Evolutionary conservation across 2,888 invertebrate genomes (phyloP), one percentile per base, ranked within the genome.

Genomic region (Chrysotoxum bicinctum): DNA sequence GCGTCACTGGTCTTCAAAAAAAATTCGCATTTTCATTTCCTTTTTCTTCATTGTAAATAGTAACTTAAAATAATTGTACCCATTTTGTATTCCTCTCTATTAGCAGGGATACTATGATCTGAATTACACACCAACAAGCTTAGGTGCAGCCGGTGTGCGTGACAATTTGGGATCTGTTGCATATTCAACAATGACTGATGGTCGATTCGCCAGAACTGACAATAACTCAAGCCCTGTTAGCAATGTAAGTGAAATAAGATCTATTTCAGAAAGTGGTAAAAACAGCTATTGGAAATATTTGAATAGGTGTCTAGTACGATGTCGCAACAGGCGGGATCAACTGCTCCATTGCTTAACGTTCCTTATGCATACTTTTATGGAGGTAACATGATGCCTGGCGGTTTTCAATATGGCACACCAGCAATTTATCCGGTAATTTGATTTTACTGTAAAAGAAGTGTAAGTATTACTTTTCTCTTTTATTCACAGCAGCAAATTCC

Each of bases 211-310:
- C 85, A 93, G 95, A 90, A 94, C 95, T 88, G 96, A 96, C 92
- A 96, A 95, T 92, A 96, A 96, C 91, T 95, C 96, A 89, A 96
- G 96, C 87, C 96, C 96, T 58, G 92, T 92, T 89, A 92, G 92
- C 88, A 92, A 92, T 89, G 92, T 92, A 87, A 89, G 91, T 88
- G 19, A 1, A 14, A 14, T 58, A 12, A 3, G 0, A 26, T 26
- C 3, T 23, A 50, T 14, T 12, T 48, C 2, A 1, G 37, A 60
- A n/a, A 50, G 10, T 40, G 12, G 12, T n/a, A 21, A 6, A 50
- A 26, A n/a, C 7, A 23, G 1, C 14, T 50, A 48, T 26, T 14
- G 23, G 1, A n/a, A 19, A 23, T 26, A 40, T 50, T 54, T 30
- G 1, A 37, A 45, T 45, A 92, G 91, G 96, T 96, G 88, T 95